A percentile compares a stretch with the other conserved stretches of the same genome.
phyloP scores from a whole-genome alignment of 2,888 invertebrate species.

The Microplitis manilae region DNA sequence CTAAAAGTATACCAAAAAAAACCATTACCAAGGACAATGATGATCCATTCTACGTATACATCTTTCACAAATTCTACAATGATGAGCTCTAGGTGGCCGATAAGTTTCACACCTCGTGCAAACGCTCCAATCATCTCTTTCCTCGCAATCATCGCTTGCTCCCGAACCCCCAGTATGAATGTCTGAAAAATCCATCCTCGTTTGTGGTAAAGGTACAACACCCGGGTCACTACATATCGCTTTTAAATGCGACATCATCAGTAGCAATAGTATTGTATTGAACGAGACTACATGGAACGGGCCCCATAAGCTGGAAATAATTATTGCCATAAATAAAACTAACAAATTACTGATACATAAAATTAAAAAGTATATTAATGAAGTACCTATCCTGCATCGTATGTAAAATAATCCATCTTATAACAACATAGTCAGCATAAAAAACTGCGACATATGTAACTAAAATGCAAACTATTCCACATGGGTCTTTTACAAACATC shows the following conservation, averaged over 20 bases:
- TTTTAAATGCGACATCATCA: conserved; percentile 84
- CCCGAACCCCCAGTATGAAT: conserved; percentile 78
- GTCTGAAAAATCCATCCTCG: conserved; percentile 85
- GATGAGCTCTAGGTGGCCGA: conserved; percentile 88
- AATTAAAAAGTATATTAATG: conserved; percentile 5
- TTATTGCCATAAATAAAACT: conserved; percentile 10
- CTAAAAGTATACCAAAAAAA: not conserved
- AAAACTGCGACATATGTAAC: conserved; percentile 86
- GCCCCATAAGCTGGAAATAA: conserved; percentile 82
- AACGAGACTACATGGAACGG: conserved; percentile 85
- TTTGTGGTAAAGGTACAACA: conserved; percentile 83
- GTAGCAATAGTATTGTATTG: conserved; percentile 83
- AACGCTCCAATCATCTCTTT: conserved; percentile 82
- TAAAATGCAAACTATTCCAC: conserved; percentile 86
- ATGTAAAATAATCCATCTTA: conserved; percentile 86
- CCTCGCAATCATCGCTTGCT: conserved; percentile 72
- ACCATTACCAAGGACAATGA: conserved; percentile 83
- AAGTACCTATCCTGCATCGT: conserved; percentile 85
- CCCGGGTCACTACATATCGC: conserved; percentile 94
- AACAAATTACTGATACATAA: not conserved
- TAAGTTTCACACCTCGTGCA: conserved; percentile 87
- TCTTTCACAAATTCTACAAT: conserved; percentile 89
- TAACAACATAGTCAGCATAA: conserved; percentile 91
- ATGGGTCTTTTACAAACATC: conserved; percentile 86
- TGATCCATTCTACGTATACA: conserved; percentile 89